These are phyloP conservation scores for Drosophila demipolita DNA, from an alignment of 2,888 invertebrate genomes.

Conservation along the genomic window DNA sequence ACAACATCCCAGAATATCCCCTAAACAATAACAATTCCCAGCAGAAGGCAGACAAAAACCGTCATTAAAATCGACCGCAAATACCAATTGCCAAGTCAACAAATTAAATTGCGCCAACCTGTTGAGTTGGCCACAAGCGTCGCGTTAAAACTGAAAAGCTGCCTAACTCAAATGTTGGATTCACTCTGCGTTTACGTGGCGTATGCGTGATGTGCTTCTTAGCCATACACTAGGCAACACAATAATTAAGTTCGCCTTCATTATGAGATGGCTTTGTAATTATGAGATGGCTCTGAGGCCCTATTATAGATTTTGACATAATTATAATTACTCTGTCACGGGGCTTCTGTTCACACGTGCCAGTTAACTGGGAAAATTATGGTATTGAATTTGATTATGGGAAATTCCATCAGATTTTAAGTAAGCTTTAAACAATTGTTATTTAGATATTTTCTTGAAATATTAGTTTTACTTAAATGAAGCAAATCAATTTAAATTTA, in stretches of 20 bases:
- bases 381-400: slow-evolving; percentile 3
- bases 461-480: not conserved
- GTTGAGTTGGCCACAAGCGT: slow-evolving; percentile 56
- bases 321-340: slow-evolving; percentile 20
- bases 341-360: slow-evolving; percentile 42
- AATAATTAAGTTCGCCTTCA: slow-evolving; percentile 17
- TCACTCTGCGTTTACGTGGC: slow-evolving; percentile 50
- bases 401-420: not conserved
- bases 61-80: slow-evolving; percentile 40
- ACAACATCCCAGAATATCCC: slow-evolving; percentile 28
- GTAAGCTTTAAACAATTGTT: not conserved
- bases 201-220: slow-evolving; percentile 60
- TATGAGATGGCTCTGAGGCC: slow-evolving; percentile 13
- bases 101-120: slow-evolving; percentile 48
- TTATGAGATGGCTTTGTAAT: slow-evolving; percentile 20
- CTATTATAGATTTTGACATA: slow-evolving; percentile 33
- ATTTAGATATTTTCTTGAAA: not conserved
- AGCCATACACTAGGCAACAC: slow-evolving; percentile 53
- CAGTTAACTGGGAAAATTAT: slow-evolving; percentile 42
- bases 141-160: slow-evolving; percentile 59
- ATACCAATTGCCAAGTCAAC: slow-evolving; percentile 32
- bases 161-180: slow-evolving; percentile 16
- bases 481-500: not conserved
- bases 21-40: slow-evolving; percentile 30
- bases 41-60: slow-evolving; percentile 21